A percentile compares a stretch with the other conserved stretches of the same genome.
phyloP scores from a whole-genome alignment of 2,888 invertebrate genomes.

The Lampropteryx suffumata region DNA sequence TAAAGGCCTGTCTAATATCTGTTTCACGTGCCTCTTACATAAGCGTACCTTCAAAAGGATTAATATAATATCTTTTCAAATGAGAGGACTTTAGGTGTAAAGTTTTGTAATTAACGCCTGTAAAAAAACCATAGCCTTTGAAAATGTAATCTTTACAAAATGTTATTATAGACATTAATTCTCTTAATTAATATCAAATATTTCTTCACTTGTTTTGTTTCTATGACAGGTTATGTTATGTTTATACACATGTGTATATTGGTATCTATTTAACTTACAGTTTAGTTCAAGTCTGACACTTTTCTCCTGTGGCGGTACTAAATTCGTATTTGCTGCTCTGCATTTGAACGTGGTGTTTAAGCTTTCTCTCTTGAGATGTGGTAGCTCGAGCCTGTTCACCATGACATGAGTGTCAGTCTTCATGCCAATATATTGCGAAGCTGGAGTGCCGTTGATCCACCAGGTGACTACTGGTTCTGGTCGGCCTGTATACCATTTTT shows the following conservation, averaged over 20 bases:
- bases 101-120: too few relatives aligned
- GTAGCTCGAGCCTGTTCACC: constrained; percentile 90
- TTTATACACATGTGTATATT: too few relatives aligned
- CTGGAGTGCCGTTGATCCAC: constrained; percentile 88
- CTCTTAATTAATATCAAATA: too few relatives aligned
- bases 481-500: constrained; percentile 82
- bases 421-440: constrained; percentile 87
- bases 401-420: constrained; percentile 88
- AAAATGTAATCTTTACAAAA: too few relatives aligned
- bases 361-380: constrained; percentile 88
- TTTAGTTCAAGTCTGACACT: constrained; percentile 91
- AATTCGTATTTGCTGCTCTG: constrained; percentile 93
- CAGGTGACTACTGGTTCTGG: constrained; percentile 91
- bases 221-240: too few relatives aligned
- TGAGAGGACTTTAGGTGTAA: too few relatives aligned
- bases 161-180: too few relatives aligned
- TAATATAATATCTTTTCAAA: background rate
- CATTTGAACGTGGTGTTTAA: constrained; percentile 94
- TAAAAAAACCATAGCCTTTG: too few relatives aligned
- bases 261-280: constrained; percentile 82
- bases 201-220: too few relatives aligned
- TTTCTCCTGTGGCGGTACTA: constrained; percentile 91
- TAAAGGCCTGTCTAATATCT: constrained; percentile 26
- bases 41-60: constrained; percentile 35
- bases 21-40: constrained; percentile 37